These are phyloP conservation scores for Trichacis sp. DNA, from an alignment of 2,888 invertebrate species.

Conservation along the genomic window DNA sequence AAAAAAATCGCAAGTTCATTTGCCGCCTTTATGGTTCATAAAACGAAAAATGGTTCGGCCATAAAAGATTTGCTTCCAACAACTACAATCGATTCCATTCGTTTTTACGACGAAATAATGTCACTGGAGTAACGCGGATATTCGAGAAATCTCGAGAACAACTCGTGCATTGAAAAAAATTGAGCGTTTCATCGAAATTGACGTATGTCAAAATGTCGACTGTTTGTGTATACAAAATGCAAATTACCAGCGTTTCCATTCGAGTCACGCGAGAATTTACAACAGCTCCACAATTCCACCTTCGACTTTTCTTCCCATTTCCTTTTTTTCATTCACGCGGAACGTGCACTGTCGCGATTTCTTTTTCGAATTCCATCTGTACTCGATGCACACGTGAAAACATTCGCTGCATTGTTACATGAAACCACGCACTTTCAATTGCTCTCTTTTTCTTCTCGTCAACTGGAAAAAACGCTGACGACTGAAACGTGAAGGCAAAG, in stretches of 20 bases:
- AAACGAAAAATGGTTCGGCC: too few relatives aligned
- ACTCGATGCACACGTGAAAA: background rate
- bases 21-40: too few relatives aligned
- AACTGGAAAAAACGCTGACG: background rate
- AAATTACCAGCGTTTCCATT: background rate
- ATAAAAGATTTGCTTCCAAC: too few relatives aligned
- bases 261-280: background rate
- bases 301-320: background rate
- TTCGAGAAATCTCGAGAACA: too few relatives aligned
- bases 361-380: background rate
- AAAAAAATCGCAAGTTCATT: background rate
- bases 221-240: background rate
- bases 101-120: too few relatives aligned
- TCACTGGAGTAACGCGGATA: too few relatives aligned
- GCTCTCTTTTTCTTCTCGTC: background rate
- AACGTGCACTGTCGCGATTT: background rate
- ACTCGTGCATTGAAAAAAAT: background rate
- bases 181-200: background rate
- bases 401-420: background rate
- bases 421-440: background rate
- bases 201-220: background rate
- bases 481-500: background rate
- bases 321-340: background rate
- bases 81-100: too few relatives aligned
- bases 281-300: background rate